Evolutionary conservation across 1,140 invertebrate genomes (phyloP), one percentile per base, ranked within the genome.

Genomic region (Trichonephila clavata): DNA sequence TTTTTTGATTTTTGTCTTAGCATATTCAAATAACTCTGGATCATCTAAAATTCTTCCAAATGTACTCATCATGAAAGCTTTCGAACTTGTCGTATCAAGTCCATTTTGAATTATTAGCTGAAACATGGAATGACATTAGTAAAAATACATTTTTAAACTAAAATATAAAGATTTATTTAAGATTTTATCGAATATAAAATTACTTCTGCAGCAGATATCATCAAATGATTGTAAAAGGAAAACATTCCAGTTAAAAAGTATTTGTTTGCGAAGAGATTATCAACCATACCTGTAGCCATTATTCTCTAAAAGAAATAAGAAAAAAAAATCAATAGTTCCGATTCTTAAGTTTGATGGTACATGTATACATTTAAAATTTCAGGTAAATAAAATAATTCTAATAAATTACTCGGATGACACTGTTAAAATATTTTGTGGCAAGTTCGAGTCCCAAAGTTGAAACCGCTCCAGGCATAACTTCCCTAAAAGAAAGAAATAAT

Each of bases 371-470:
- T 50, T 21, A 83, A 32, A 83, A 1, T 5, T 83, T 21, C 4
- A 24, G 43, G 1, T 39, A 39, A 50, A 32, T 6, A 43, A 50
- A 13, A 88, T 4, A 65, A 24, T 50, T 24, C 14, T 27, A 68
- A 39, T 39, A 39, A 39, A 10, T 88, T 90, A 90, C 89, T 50
- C 27, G 18, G 20, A 81, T 21, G 43, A 39, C 50, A 4, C 32
- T 39, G 1, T 21, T n/a, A 32, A 81, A 60, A 39, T 61, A 80
- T 81, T 81, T 90, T 39, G 18, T 14, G 1, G 81, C 13, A 20
- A 90, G 57, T 60, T 90, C 89, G 6, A 90, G 60, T 90, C 71
- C 77, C 57, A 90, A 61, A 60, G 89, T 50, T 20, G 89, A 81
- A 80, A 77, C 60, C 14, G 71, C 77, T 20, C 89, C 89, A 0